Percentiles rank a stretch among this genome's conserved stretches.
Evolutionary conservation across 1,140 invertebrate species (phyloP).

Genomic region (Vanessa tameamea): DNA sequence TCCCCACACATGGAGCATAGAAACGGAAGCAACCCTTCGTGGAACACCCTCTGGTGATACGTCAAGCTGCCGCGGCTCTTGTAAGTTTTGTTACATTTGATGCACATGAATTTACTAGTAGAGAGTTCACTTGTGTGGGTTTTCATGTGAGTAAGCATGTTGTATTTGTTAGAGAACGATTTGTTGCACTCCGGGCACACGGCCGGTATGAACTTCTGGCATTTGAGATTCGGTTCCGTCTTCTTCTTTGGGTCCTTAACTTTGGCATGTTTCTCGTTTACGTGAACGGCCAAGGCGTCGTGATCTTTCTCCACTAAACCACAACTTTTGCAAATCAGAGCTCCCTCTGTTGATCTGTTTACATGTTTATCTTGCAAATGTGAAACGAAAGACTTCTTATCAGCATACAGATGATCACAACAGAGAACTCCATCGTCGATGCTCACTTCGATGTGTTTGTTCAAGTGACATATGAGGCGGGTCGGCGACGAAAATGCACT

Average conservation of each 20-base stretch:
- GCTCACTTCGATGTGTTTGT: constrained; percentile 50
- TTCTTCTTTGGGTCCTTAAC: constrained; percentile 18
- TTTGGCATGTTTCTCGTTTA: constrained; percentile 42
- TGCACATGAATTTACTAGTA: constrained; percentile 37
- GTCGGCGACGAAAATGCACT: constrained; percentile 59
- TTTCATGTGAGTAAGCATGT: constrained; percentile 59
- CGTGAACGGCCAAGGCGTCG: constrained; percentile 47
- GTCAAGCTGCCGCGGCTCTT: constrained; percentile 46
- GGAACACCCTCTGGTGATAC: constrained; percentile 52
- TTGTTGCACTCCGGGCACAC: constrained; percentile 63
- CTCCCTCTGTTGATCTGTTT: constrained; percentile 4
- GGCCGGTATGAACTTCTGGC: constrained; percentile 59
- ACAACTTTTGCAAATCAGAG: constrained; percentile 48
- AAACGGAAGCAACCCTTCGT: constrained; percentile 52
- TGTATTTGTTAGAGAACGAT: constrained; percentile 68
- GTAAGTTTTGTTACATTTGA: constrained; percentile 56
- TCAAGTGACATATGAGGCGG: constrained; percentile 58
- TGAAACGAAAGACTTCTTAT: constrained; percentile 45
- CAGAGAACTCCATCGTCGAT: constrained; percentile 49
- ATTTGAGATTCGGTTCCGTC: constrained; percentile 36
- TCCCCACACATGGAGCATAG: constrained; percentile 61
- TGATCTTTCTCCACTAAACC: constrained; percentile 38
- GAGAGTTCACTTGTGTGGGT: constrained; percentile 36
- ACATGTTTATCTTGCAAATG: constrained; percentile 58
- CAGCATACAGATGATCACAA: constrained; percentile 45